Percentiles rank a stretch among this genome's conserved stretches.
phyloP scores from a whole-genome alignment of 1,140 invertebrate genomes.

The Drosophila busckii region DNA sequence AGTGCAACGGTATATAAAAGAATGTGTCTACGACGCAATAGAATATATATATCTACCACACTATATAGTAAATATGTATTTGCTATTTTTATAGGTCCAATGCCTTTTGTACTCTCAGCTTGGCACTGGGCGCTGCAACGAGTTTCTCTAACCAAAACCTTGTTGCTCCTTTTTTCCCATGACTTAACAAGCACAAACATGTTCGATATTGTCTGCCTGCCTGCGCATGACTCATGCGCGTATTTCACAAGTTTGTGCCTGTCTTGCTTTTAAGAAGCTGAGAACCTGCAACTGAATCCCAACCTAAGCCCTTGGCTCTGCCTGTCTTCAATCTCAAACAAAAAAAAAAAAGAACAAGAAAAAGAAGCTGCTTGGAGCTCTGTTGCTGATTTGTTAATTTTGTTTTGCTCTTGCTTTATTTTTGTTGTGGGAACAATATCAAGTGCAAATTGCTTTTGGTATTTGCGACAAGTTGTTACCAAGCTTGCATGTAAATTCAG shows the following conservation, averaged over 20 bases:
- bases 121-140: too few relatives aligned
- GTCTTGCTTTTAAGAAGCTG: conserved; percentile 24
- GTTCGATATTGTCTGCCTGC: too few relatives aligned
- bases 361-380: conserved; percentile 1
- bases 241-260: conserved; percentile 62
- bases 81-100: conserved; percentile 22
- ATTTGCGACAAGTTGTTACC: conserved; percentile 35
- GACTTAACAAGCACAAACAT: conserved; percentile 47
- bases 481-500: conserved; percentile 60
- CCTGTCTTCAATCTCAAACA: too few relatives aligned
- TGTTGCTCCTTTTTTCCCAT: conserved; percentile 63
- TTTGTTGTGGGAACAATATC: conserved; percentile 33
- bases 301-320: too few relatives aligned
- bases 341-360: too few relatives aligned
- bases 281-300: too few relatives aligned
- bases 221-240: conserved; percentile 51
- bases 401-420: conserved; percentile 13
- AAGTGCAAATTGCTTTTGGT: conserved; percentile 42
- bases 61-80: not conserved
- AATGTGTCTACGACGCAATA: conserved; percentile 23
- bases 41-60: conserved; percentile 13
- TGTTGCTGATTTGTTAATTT: not conserved
- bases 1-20: conserved; percentile 44
- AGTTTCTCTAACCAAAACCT: not conserved
- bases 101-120: too few relatives aligned